Evolutionary conservation across 2,888 invertebrate genomes (phyloP).

Genomic region (Acronicta psi): DNA sequence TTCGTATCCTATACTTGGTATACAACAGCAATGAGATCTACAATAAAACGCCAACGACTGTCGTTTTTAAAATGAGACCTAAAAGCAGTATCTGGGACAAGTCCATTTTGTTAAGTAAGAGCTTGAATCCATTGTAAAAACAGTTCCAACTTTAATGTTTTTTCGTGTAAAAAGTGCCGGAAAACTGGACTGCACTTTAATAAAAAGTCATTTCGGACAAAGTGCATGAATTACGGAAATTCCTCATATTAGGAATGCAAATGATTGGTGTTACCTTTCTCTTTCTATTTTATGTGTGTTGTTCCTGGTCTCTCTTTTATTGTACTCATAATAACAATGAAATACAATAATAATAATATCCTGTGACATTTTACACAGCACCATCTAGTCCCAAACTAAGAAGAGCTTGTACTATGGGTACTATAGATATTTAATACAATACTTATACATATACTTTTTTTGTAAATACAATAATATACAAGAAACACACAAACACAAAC

Average conservation of each 20-base stretch:
- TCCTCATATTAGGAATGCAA: neutral
- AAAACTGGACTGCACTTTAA: slow-evolving; percentile 29
- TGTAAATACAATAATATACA: no score
- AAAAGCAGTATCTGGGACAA: slow-evolving; percentile 68
- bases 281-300: neutral
- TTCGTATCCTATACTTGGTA: no score
- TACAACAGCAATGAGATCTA: slow-evolving; percentile 36
- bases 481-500: no score
- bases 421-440: no score
- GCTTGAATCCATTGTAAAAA: slow-evolving; percentile 64
- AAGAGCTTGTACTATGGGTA: no score
- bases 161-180: slow-evolving; percentile 30
- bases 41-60: slow-evolving; percentile 63
- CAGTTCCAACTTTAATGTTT: slow-evolving; percentile 34
- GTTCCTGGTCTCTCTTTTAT: no score
- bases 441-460: no score
- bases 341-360: no score
- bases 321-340: no score
- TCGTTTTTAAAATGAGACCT: slow-evolving; percentile 58
- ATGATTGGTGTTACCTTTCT: neutral
- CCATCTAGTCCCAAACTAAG: no score
- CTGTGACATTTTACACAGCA: no score
- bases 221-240: slow-evolving; percentile 26
- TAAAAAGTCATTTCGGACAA: slow-evolving; percentile 39
- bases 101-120: slow-evolving; percentile 70